Conservation (phyloP, 2,888 invertebrate genomes). For the Phorcus lineatus region DNA sequence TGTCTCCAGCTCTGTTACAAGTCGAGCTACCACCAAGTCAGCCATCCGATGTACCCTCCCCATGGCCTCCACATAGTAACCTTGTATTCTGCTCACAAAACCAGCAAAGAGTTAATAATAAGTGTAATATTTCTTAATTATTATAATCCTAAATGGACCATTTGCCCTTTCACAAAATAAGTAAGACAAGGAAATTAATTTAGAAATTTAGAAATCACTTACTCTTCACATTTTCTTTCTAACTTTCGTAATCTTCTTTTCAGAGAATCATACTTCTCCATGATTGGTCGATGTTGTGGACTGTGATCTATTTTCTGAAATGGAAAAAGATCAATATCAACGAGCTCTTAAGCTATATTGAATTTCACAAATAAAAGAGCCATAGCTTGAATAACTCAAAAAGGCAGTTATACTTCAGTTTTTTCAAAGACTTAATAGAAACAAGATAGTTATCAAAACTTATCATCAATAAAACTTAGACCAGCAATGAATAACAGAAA, state of each 20-base stretch:
- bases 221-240: conserved; percentile 68
- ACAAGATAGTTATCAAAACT: no score
- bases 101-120: no score
- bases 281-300: not conserved
- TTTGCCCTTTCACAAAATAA: not conserved
- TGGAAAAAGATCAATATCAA: not conserved
- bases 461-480: no score
- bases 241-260: conserved; percentile 63
- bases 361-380: no score
- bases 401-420: no score
- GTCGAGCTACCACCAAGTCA: conserved; percentile 59
- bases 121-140: no score
- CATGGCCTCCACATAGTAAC: conserved; percentile 49
- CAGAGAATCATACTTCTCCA: conserved; percentile 51
- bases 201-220: conserved; percentile 45
- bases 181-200: not conserved
- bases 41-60: conserved; percentile 51
- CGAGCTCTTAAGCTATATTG: no score
- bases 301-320: conserved; percentile 18
- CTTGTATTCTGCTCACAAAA: not conserved
- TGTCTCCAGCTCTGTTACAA: conserved; percentile 73
- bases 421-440: no score
- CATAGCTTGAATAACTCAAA: no score
- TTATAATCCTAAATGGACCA: no score
- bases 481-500: no score